These are phyloP conservation scores for Bubo blakistoni DNA, from an alignment of 2,113 vertebrate species.

Conservation along the genomic window DNA sequence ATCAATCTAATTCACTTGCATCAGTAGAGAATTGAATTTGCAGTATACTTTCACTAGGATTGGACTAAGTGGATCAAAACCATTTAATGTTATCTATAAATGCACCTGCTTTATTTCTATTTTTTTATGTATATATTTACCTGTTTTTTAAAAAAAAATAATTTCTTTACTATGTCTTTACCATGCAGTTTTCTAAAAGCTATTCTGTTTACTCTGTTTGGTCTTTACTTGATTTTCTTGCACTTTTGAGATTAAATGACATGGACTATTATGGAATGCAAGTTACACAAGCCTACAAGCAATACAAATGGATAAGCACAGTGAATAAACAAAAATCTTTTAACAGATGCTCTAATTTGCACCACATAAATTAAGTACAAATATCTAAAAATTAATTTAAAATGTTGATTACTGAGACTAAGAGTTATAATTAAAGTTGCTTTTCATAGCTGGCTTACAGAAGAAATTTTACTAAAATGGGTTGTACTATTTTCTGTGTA, in stretches of 20 bases:
- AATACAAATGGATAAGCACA: not conserved
- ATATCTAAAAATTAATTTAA: constrained; percentile 59
- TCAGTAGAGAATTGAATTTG: not conserved
- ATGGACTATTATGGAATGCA: not conserved
- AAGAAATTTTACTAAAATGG: not conserved
- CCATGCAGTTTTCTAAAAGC: not conserved
- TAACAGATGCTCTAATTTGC: not conserved
- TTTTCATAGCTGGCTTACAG: not conserved
- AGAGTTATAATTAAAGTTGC: not conserved
- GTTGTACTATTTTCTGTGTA: not conserved
- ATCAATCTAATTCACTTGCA: not conserved
- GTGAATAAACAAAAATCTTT: not conserved
- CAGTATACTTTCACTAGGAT: not conserved
- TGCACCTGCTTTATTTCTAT: not conserved
- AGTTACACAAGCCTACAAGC: not conserved
- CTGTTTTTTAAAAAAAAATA: not conserved
- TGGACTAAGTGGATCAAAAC: not conserved
- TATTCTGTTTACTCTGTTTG: constrained; percentile 19
- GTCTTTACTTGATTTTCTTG: not conserved
- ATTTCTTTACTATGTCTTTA: not conserved
- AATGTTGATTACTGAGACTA: constrained; percentile 16
- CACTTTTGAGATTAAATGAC: constrained; percentile 36
- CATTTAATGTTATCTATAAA: not conserved
- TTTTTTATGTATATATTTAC: not conserved
- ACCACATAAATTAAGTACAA: constrained; percentile 16